These are phyloP conservation scores for Mythimna vitellina DNA, from an alignment of 2,888 invertebrate genomes.

Conservation along the genomic window DNA sequence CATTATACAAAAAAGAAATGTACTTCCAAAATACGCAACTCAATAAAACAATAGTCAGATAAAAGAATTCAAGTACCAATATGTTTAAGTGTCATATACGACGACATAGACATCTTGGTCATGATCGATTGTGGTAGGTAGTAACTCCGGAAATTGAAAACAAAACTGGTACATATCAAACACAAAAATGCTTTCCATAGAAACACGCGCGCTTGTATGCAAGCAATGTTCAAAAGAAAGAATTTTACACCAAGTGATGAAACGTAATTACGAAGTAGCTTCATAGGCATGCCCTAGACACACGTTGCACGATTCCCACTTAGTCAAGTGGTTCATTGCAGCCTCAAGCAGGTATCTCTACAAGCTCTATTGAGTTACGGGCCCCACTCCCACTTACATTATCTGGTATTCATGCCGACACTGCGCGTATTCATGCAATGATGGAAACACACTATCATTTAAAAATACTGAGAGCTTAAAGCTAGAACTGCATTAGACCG, in stretches of 20 bases:
- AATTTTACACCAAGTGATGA: conserved; percentile 26
- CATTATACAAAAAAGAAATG: no score
- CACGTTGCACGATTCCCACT: conserved; percentile 45
- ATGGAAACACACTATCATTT: not conserved
- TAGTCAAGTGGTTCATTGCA: conserved; percentile 57
- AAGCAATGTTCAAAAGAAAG: not conserved
- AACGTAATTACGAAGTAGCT: conserved; percentile 38
- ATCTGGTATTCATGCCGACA: conserved; percentile 34
- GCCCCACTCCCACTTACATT: conserved; percentile 32
- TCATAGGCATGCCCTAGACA: conserved; percentile 28
- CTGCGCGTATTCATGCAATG: conserved; percentile 7
- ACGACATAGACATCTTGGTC: not conserved
- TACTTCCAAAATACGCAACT: no score
- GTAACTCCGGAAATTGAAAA: conserved; percentile 2
- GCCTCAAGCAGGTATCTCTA: conserved; percentile 40
- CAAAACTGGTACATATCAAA: not conserved
- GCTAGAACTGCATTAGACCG: no score
- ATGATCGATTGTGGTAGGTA: not conserved
- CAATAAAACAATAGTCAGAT: no score
- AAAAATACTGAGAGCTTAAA: not conserved
- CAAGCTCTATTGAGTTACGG: conserved; percentile 52
- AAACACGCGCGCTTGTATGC: not conserved
- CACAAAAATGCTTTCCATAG: not conserved
- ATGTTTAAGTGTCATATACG: not conserved
- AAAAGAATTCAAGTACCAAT: no score